These are phyloP conservation scores for Lycophotia porphyrea DNA, from an alignment of 2,888 invertebrate species.

Conservation along the genomic window DNA sequence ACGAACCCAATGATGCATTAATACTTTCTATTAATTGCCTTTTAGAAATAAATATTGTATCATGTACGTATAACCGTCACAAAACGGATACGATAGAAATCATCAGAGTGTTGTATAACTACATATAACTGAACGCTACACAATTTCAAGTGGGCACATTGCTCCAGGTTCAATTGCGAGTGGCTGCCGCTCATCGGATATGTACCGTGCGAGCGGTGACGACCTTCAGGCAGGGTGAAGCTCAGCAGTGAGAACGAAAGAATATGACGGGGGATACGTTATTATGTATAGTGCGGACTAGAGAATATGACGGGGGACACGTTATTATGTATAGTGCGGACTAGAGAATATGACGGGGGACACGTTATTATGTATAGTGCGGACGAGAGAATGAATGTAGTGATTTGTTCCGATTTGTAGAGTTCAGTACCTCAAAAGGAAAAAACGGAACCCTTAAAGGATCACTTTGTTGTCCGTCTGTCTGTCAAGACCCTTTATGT, in stretches of 20 bases:
- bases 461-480: too few species aligned
- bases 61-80: not conserved
- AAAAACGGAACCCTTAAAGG: too few species aligned
- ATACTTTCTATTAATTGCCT: not conserved
- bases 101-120: constrained; percentile 8
- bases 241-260: not conserved
- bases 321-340: too few species aligned
- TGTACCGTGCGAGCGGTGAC: not conserved
- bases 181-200: not conserved
- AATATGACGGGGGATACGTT: not conserved
- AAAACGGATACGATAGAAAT: constrained; percentile 9
- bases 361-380: not conserved
- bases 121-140: constrained; percentile 23
- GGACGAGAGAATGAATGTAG: not conserved
- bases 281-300: too few species aligned
- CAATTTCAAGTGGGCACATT: constrained; percentile 51
- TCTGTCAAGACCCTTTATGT: too few species aligned
- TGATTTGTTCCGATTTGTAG: not conserved
- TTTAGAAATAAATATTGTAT: not conserved
- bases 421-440: too few species aligned
- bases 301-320: not conserved
- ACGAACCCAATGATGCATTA: not conserved
- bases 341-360: not conserved
- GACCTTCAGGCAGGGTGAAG: not conserved
- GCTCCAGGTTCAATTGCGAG: constrained; percentile 17